Conservation (phyloP, 2,888 invertebrate species). For the Drosophila planitibia region DNA sequence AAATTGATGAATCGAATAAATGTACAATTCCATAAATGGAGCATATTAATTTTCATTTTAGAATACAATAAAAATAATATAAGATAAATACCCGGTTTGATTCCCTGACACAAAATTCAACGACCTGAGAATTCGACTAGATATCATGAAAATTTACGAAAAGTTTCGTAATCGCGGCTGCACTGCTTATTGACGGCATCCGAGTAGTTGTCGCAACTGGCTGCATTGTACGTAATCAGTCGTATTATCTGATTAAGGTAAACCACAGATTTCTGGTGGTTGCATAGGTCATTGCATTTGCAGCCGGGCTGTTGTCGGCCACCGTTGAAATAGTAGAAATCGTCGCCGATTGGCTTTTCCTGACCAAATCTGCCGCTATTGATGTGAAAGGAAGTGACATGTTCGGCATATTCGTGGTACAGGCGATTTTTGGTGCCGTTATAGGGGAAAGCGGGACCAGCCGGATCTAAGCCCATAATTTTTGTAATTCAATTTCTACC, state of each 20-base stretch:
- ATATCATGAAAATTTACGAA: no score
- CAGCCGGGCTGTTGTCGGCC: neutral
- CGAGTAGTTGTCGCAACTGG: no score
- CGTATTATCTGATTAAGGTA: no score
- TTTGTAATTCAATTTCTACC: no score
- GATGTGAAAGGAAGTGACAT: neutral
- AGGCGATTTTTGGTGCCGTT: no score
- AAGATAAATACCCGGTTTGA: neutral
- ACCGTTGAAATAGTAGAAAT: neutral
- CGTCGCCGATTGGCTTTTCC: neutral
- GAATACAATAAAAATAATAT: neutral
- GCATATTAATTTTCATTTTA: neutral
- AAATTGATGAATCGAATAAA: constrained; percentile 49
- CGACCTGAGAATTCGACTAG: no score
- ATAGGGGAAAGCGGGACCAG: neutral
- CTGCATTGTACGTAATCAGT: no score
- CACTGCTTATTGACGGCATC: neutral
- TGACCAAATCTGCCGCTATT: neutral
- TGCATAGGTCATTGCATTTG: neutral
- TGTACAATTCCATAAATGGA: constrained; percentile 27
- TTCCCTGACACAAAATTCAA: no score
- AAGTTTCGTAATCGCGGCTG: no score
- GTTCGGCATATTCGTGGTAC: neutral
- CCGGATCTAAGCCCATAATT: no score
- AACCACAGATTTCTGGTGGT: neutral